Conservation (phyloP, 1,140 invertebrate species). For the Nasonia vitripennis region DNA sequence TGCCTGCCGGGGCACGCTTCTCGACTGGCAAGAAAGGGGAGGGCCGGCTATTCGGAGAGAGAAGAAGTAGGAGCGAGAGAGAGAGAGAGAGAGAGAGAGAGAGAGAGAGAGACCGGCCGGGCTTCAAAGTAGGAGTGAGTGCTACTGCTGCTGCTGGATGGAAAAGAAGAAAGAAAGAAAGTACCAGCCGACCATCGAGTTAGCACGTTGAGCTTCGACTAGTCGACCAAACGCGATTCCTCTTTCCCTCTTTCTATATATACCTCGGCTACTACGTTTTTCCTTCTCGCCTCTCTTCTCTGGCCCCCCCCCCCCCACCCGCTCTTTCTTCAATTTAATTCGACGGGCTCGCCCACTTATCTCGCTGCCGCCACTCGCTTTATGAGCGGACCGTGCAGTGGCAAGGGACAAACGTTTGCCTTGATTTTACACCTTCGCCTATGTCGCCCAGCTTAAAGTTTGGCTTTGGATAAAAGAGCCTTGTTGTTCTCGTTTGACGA, state of each 20-base stretch:
- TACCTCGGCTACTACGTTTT: background rate
- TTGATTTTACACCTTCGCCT: background rate
- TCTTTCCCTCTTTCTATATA: constrained; percentile 15
- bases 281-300: constrained; percentile 15
- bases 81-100: too few relatives aligned
- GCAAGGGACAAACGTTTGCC: background rate
- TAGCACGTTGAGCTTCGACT: constrained; percentile 48
- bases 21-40: background rate
- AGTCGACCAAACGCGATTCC: constrained; percentile 45
- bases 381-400: background rate
- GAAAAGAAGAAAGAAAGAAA: background rate
- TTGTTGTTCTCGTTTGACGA: too few relatives aligned
- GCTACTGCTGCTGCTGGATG: background rate
- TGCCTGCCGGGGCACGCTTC: background rate
- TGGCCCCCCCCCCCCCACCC: background rate
- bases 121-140: constrained; percentile 5
- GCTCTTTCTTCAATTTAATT: constrained; percentile 6
- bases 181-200: constrained; percentile 38
- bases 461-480: too few relatives aligned
- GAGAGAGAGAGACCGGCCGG: too few relatives aligned
- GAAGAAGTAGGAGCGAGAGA: constrained; percentile 13
- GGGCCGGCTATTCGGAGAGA: background rate
- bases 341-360: background rate
- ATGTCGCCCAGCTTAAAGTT: too few relatives aligned
- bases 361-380: background rate